phyloP scores from a whole-genome alignment of 2,888 invertebrate species.

The Philonicus albiceps region DNA sequence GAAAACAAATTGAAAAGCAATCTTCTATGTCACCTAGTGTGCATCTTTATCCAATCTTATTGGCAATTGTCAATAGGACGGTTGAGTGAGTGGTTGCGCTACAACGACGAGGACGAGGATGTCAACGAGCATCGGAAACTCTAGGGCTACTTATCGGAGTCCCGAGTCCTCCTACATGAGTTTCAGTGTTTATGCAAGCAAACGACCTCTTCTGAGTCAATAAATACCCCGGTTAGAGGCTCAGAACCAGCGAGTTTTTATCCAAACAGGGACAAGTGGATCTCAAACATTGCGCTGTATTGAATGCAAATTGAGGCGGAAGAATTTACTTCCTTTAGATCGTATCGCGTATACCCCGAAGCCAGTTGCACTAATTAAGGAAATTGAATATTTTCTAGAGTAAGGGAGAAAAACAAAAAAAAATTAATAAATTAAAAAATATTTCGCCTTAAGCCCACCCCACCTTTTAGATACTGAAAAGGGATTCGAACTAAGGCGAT shows the following conservation, averaged over 20 bases:
- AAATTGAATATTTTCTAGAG: neutral
- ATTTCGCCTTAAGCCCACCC: neutral
- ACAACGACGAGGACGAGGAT: neutral
- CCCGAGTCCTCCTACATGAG: neutral
- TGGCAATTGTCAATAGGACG: constrained; percentile 24
- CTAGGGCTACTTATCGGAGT: constrained; percentile 13
- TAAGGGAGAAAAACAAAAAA: neutral
- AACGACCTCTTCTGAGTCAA: constrained; percentile 30
- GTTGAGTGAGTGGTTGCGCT: neutral
- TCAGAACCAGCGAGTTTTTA: constrained; percentile 24
- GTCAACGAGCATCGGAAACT: neutral
- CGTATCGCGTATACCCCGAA: neutral
- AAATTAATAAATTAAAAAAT: neutral
- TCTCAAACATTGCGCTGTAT: constrained; percentile 37
- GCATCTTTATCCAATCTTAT: constrained; percentile 30
- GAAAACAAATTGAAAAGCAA: constrained; percentile 36
- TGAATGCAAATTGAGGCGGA: constrained; percentile 40
- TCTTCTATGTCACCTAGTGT: constrained; percentile 24
- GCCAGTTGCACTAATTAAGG: neutral
- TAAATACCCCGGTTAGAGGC: neutral
- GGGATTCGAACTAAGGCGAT: neutral
- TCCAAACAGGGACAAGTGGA: constrained; percentile 29
- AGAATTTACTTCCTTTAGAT: constrained; percentile 5
- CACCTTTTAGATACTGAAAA: neutral
- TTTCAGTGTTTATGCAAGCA: constrained; percentile 13